Percentiles rank a stretch among this genome's conserved stretches.
Evolutionary conservation across 2,113 vertebrate genomes (phyloP).

Genomic region (Amia ocellicauda): DNA sequence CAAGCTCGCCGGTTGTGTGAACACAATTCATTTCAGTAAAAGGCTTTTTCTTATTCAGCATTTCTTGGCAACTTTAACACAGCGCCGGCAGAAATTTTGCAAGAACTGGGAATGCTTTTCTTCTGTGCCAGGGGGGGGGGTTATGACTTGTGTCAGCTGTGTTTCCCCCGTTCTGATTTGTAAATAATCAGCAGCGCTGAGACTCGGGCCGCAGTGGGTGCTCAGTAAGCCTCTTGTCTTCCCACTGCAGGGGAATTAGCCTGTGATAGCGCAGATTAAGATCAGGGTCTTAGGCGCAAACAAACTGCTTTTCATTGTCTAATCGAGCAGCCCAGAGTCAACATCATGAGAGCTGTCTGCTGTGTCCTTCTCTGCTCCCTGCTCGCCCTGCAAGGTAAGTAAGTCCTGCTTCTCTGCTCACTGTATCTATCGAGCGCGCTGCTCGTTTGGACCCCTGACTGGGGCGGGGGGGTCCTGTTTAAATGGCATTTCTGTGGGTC

Average conservation of each 20-base stretch:
- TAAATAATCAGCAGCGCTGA: conserved; percentile 3
- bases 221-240: conserved; percentile 58
- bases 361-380: conserved; percentile 53
- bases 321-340: conserved; percentile 46
- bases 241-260: conserved; percentile 57
- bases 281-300: conserved; percentile 63
- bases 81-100: too few species aligned
- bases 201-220: conserved; percentile 36
- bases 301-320: conserved; percentile 61
- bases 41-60: too few species aligned
- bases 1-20: too few species aligned
- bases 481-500: too few species aligned
- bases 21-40: too few species aligned
- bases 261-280: conserved; percentile 61
- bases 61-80: too few species aligned
- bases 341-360: conserved; percentile 62
- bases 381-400: conserved; percentile 38
- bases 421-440: too few species aligned
- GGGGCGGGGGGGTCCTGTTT: too few species aligned
- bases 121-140: too few species aligned
- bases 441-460: too few species aligned
- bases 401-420: too few species aligned
- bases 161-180: conserved; percentile 14
- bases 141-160: not conserved
- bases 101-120: too few species aligned